Conservation (phyloP, 2,888 invertebrate species). For the Darwinula stevensoni region DNA sequence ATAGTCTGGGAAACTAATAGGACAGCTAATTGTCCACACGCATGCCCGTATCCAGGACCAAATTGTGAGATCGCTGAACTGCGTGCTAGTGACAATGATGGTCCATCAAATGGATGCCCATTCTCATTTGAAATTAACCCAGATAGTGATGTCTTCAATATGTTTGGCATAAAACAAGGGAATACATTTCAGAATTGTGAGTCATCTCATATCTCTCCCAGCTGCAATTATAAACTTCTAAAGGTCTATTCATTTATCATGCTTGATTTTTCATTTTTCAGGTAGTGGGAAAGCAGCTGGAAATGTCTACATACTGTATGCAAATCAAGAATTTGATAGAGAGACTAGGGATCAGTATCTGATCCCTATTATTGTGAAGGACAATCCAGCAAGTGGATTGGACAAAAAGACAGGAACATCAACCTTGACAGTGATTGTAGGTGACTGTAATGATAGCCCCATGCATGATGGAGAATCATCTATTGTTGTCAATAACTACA, state of each 20-base stretch:
- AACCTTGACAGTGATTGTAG: constrained; percentile 59
- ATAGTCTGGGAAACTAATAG: too few relatives aligned
- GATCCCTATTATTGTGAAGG: neutral
- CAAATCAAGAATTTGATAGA: neutral
- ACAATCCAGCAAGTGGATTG: too few relatives aligned
- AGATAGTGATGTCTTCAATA: too few relatives aligned
- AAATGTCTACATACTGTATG: too few relatives aligned
- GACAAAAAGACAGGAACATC: constrained; percentile 48
- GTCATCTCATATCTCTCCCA: too few relatives aligned
- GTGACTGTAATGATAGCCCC: constrained; percentile 72
- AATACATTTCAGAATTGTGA: too few relatives aligned
- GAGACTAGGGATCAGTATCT: neutral
- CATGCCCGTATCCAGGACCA: neutral
- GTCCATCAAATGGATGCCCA: neutral
- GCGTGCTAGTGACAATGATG: neutral
- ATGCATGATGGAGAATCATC: constrained; percentile 63
- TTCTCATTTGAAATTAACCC: neutral
- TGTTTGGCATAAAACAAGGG: too few relatives aligned
- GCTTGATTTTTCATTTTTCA: too few relatives aligned
- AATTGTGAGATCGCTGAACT: neutral
- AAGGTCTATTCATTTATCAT: too few relatives aligned
- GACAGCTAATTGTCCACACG: too few relatives aligned
- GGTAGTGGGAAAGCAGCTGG: too few relatives aligned
- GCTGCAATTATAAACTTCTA: too few relatives aligned
- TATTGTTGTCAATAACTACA: constrained; percentile 82